A percentile compares a stretch with the other conserved stretches of the same genome.
phyloP scores from a whole-genome alignment of 2,113 vertebrate species.

The Corythaixoides concolor region DNA sequence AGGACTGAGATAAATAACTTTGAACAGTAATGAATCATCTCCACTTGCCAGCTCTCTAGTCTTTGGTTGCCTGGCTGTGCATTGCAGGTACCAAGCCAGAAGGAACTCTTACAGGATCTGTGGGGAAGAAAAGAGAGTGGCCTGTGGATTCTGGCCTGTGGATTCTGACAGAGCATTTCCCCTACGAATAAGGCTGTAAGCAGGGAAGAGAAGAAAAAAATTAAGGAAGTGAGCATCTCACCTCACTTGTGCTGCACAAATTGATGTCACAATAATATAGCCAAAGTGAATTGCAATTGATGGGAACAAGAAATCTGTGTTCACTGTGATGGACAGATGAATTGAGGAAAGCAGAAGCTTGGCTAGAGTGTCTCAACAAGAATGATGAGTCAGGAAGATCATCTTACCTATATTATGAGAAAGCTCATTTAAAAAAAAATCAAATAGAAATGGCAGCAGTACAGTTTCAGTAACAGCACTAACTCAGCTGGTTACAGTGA shows the following conservation, averaged over 20 bases:
- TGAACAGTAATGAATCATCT: conserved; percentile 37
- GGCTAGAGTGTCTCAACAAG: not conserved
- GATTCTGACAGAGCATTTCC: not conserved
- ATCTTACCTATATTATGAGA: not conserved
- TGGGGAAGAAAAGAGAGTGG: conserved; percentile 9
- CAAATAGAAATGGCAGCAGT: not conserved
- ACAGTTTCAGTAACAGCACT: not conserved
- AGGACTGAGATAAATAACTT: not conserved
- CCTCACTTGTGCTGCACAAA: not conserved
- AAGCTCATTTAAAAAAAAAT: not conserved
- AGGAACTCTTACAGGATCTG: conserved; percentile 44
- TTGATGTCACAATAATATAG: not conserved
- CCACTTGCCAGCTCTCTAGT: conserved; percentile 45
- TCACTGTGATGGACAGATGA: not conserved
- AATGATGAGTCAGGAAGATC: not conserved
- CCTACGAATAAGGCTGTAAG: not conserved
- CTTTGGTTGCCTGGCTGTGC: conserved; percentile 43
- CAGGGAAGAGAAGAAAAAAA: not conserved
- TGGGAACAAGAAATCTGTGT: not conserved
- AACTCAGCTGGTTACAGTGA: not conserved
- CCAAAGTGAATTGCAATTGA: not conserved
- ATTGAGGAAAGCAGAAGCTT: not conserved
- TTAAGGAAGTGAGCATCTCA: not conserved
- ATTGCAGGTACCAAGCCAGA: conserved; percentile 36
- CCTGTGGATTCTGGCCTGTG: conserved; percentile 22